Base-by-base conservation (phyloP, 2,888 invertebrate species). In the Oligia strigilis region DNA sequence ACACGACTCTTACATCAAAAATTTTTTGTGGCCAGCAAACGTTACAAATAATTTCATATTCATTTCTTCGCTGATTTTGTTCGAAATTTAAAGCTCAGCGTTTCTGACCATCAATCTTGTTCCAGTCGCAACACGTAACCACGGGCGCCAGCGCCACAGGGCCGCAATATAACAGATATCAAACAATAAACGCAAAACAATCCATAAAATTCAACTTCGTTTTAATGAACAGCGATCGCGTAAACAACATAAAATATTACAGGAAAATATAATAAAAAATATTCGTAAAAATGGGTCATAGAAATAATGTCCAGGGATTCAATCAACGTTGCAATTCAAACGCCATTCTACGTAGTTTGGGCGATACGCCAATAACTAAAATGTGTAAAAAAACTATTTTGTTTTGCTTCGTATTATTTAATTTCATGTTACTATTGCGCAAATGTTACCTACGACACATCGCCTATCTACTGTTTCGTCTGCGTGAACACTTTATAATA, bases 291-390 rank as follows among this genome's bases (percentile, higher is more conserved):
- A 87, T 89, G 76, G 90, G 89, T 90, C 89, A 88, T 88, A 88
- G 89, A 83, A 84, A 89, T 89, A 88, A 90, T 84, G 84, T 81
- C 67, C 74, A 69, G 71, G 79, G 72, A 86, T 89, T 90, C 90
- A 86, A 89, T 90, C 89, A 90, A 77, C 90, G 84, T 85, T 89
- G 90, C 89, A 88, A 90, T 89, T 90, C 82, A 80, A 79, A 86
- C 82, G 80, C 83, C 90, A 86, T 83, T 75, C 73, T 75, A 75
- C 76, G 83, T 79, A 78, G 84, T 87, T 82, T 82, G 86, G 89
- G 89, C 89, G 75, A n/a, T 46, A 77, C 62, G 90, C 89, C 90
- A 89, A 85, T 83, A 78, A 19, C 81, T 77, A 75, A 85, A 86
- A 84, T 77, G 78, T 87, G 74, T 81, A 87, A 87, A 84, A 43